Evolutionary conservation across 2,888 invertebrate species (phyloP).

Genomic region (Megastigmus dorsalis): DNA sequence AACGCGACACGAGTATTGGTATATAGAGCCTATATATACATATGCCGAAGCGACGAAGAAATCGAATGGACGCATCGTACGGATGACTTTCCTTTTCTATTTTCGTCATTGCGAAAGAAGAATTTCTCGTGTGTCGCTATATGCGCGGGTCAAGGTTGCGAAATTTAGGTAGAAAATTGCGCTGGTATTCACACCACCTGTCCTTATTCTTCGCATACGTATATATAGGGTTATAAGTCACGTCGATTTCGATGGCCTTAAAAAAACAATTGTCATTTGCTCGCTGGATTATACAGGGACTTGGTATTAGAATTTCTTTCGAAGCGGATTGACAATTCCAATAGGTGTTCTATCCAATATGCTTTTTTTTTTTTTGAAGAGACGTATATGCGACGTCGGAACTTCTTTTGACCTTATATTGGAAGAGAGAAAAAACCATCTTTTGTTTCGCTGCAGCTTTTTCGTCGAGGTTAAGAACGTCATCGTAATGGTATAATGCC

Average conservation of each 20-base stretch:
- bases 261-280: slow-evolving; percentile 10
- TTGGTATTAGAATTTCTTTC: too few species aligned
- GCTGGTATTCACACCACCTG: background rate
- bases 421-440: too few species aligned
- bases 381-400: too few species aligned
- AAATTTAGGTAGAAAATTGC: slow-evolving; percentile 41
- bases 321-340: too few species aligned
- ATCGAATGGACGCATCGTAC: slow-evolving; percentile 23
- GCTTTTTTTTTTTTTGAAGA: too few species aligned
- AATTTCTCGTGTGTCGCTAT: background rate
- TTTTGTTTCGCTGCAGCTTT: too few species aligned
- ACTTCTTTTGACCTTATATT: too few species aligned
- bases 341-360: too few species aligned
- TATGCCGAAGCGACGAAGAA: background rate
- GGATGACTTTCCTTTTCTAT: slow-evolving; percentile 50
- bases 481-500: too few species aligned
- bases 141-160: slow-evolving; percentile 48
- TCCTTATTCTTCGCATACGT: background rate
- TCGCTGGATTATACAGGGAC: too few species aligned
- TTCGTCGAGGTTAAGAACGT: too few species aligned
- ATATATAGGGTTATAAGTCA: background rate
- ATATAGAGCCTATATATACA: too few species aligned
- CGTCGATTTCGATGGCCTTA: slow-evolving; percentile 9
- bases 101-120: slow-evolving; percentile 33
- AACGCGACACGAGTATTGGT: background rate